A percentile compares a stretch with the other conserved stretches of the same genome.
Conservation (phyloP, 1,140 invertebrate species). For the Solenopsis fugax region DNA sequence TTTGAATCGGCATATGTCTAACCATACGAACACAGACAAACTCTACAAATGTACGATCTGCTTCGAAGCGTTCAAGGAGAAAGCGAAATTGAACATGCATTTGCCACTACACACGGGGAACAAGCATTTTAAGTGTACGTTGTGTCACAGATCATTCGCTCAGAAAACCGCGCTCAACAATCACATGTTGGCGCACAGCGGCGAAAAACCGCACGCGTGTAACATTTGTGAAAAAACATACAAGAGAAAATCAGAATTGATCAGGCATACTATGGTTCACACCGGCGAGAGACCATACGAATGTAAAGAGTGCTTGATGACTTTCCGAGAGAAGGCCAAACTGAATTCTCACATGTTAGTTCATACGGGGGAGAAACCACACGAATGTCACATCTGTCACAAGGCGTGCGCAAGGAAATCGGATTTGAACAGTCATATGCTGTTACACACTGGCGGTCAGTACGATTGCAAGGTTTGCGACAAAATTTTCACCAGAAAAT, state of each 20-base stretch:
- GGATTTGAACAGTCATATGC: conserved; percentile 84
- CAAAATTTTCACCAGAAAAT: conserved; percentile 91
- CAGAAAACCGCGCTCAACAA: conserved; percentile 83
- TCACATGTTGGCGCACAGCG: conserved; percentile 84
- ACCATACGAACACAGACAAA: conserved; percentile 84
- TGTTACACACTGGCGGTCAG: conserved; percentile 86
- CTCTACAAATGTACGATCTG: conserved; percentile 86
- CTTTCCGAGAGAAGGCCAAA: conserved; percentile 87
- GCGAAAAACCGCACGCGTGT: conserved; percentile 87
- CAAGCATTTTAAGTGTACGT: conserved; percentile 91
- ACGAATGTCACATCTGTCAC: conserved; percentile 89
- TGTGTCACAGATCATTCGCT: conserved; percentile 82
- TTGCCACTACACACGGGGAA: conserved; percentile 90
- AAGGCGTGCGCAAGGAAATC: conserved; percentile 84
- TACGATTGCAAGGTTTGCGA: conserved; percentile 92
- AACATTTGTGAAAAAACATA: conserved; percentile 87
- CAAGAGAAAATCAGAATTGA: conserved; percentile 86
- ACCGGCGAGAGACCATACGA: conserved; percentile 87
- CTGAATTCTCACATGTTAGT: conserved; percentile 91
- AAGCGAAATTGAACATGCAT: conserved; percentile 89
- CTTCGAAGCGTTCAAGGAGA: conserved; percentile 85
- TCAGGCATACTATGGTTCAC: conserved; percentile 86
- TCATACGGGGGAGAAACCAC: conserved; percentile 89
- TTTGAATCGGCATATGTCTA: conserved; percentile 85
- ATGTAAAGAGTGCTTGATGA: conserved; percentile 87